Conservation (phyloP, 1,140 invertebrate species). For the Bombyx mori region DNA sequence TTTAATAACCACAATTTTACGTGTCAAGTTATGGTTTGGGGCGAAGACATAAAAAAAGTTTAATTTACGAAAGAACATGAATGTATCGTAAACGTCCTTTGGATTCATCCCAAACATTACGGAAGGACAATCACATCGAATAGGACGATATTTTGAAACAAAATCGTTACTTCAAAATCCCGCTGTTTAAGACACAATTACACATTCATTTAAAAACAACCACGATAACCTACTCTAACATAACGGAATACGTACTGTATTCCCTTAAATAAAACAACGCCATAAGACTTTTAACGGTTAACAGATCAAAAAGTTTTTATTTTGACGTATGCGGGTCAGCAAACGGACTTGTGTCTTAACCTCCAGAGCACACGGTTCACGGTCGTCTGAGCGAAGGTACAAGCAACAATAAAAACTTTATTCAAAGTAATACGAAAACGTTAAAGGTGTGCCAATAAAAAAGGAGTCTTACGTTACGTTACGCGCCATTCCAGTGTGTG, state of each 20-base stretch:
- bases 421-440: constrained; percentile 60
- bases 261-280: background rate
- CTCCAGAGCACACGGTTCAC: constrained; percentile 13
- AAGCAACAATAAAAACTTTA: constrained; percentile 52
- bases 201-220: background rate
- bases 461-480: constrained; percentile 61
- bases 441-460: constrained; percentile 67
- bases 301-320: constrained; percentile 57
- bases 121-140: constrained; percentile 61
- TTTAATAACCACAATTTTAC: too few species aligned
- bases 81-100: constrained; percentile 53
- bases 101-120: constrained; percentile 57
- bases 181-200: background rate
- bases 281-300: constrained; percentile 20
- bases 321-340: constrained; percentile 25
- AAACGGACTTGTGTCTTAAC: constrained; percentile 16
- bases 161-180: constrained; percentile 40
- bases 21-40: too few species aligned
- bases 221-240: background rate
- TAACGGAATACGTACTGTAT: constrained; percentile 13
- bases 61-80: too few species aligned
- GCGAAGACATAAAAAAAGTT: too few species aligned
- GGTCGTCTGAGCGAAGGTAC: constrained; percentile 9
- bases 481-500: constrained; percentile 46
- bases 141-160: constrained; percentile 50